Conservation (phyloP, 2,113 vertebrate genomes). For the Hipposideros armiger region DNA sequence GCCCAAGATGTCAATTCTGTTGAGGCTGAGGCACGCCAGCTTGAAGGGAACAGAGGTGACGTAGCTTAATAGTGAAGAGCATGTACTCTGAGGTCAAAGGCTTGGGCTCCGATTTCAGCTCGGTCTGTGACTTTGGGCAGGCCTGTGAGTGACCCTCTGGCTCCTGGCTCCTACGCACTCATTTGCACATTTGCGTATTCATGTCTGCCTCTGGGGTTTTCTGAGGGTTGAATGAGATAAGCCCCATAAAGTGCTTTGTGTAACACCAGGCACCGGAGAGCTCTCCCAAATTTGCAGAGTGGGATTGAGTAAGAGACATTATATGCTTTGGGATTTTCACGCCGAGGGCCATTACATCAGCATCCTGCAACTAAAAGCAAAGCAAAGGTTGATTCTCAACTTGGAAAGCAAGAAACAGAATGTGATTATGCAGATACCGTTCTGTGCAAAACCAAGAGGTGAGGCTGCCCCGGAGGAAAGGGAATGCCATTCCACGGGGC, state of each 20-base stretch:
- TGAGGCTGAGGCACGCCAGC: not conserved
- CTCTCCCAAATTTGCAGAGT: not conserved
- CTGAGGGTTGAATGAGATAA: not conserved
- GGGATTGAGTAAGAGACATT: not conserved
- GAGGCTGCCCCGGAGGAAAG: not conserved
- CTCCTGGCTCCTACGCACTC: too few species aligned
- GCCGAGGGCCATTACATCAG: not conserved
- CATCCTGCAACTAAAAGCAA: not conserved
- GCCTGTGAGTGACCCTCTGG: too few species aligned
- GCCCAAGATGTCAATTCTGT: too few species aligned
- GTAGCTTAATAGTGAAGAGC: not conserved
- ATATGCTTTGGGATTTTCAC: accelerated
- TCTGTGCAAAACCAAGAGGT: too few species aligned
- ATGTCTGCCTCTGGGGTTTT: not conserved
- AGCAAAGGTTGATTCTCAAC: not conserved
- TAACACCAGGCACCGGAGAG: not conserved
- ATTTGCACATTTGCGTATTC: not conserved
- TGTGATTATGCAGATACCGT: not conserved
- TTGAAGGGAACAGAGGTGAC: not conserved
- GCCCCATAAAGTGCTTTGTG: too few species aligned
- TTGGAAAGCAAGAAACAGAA: not conserved
- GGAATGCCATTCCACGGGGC: not conserved
- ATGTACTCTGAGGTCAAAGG: not conserved
- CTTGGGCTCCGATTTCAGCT: not conserved
- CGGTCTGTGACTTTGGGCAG: not conserved